Conservation (phyloP, 2,888 invertebrate genomes). For the Agriopis aurantiaria region DNA sequence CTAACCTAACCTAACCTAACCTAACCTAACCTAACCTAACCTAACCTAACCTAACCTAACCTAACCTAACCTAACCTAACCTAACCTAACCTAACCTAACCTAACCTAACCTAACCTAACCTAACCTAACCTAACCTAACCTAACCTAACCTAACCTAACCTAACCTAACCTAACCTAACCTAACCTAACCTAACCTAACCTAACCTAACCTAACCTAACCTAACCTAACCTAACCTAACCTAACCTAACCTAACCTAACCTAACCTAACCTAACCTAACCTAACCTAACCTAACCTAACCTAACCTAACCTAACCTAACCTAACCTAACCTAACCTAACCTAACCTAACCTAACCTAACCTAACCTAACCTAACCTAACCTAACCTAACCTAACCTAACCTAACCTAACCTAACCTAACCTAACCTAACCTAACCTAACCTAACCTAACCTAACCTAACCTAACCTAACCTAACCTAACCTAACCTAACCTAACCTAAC, state of each 20-base stretch:
- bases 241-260: constrained; percentile 43
- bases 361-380: constrained; percentile 39
- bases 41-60: constrained; percentile 44
- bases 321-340: constrained; percentile 6
- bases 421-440: constrained; percentile 42
- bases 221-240: constrained; percentile 44
- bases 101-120: constrained; percentile 39
- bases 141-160: constrained; percentile 41
- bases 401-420: constrained; percentile 45
- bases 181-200: constrained; percentile 38
- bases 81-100: constrained; percentile 41
- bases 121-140: constrained; percentile 39
- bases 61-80: constrained; percentile 43
- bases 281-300: constrained; percentile 43
- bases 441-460: constrained; percentile 32
- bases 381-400: constrained; percentile 26
- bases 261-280: constrained; percentile 40
- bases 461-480: constrained; percentile 39
- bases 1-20: constrained; percentile 45
- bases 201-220: constrained; percentile 38
- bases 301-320: constrained; percentile 42
- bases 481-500: constrained; percentile 38
- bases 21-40: constrained; percentile 46
- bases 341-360: constrained; percentile 44
- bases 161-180: constrained; percentile 39